A percentile compares a stretch with the other conserved stretches of the same genome.
These are phyloP conservation scores for Turritopsis rubra DNA, from an alignment of 30 jellyfish, hydroid and myxozoan genomes.

Conservation along the genomic window DNA sequence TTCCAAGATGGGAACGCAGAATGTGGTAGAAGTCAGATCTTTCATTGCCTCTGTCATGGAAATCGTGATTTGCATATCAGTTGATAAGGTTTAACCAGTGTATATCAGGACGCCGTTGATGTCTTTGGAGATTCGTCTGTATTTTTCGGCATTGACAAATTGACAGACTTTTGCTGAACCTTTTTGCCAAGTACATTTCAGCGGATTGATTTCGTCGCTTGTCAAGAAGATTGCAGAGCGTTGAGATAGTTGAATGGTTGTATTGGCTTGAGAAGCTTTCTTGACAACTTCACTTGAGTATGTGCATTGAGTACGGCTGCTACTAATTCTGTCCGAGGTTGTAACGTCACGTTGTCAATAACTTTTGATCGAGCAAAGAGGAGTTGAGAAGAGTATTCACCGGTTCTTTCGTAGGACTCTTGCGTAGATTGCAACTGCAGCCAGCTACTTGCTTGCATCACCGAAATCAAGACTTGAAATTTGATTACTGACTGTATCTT, in stretches of 20 bases:
- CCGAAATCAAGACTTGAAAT: not conserved
- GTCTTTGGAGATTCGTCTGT: not conserved
- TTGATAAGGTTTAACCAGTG: not conserved
- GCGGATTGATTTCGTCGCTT: not conserved
- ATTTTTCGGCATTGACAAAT: not conserved
- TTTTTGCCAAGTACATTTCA: not conserved
- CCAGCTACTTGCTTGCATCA: constrained; percentile 5
- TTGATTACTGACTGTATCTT: not conserved
- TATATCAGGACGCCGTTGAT: not conserved
- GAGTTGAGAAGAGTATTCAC: not conserved
- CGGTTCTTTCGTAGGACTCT: not conserved
- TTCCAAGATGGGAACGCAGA: not conserved
- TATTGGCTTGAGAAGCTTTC: not conserved
- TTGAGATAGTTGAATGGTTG: not conserved
- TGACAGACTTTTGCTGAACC: not conserved
- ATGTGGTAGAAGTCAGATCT: not conserved
- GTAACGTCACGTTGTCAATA: not conserved
- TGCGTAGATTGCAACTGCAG: not conserved
- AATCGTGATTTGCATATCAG: not conserved
- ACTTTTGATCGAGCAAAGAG: not conserved
- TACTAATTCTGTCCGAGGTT: not conserved
- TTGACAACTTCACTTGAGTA: not conserved
- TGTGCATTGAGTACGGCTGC: not conserved
- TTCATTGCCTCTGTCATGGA: not conserved
- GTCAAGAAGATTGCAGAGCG: not conserved